A percentile compares a stretch with the other conserved stretches of the same genome.
Conservation (phyloP, 2,797 vertebrate genomes). For the Brotogeris chrysoptera region DNA sequence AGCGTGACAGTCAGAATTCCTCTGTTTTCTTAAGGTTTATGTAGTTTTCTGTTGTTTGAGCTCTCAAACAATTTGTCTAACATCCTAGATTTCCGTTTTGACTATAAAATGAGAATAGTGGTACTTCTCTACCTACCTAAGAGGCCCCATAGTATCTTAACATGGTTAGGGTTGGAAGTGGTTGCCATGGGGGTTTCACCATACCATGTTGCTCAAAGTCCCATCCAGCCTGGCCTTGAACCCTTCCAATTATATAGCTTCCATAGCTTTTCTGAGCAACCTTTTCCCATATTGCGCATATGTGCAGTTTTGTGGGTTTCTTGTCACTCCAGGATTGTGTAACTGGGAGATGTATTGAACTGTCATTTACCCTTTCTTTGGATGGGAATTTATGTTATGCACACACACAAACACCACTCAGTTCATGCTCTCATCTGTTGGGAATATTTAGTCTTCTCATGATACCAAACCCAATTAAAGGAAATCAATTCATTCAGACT, state of each 20-base stretch:
- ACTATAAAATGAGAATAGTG: neutral
- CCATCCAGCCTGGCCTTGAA: neutral
- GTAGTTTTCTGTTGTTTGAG: neutral
- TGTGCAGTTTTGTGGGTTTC: neutral
- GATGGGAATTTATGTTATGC: neutral
- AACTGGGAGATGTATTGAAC: neutral
- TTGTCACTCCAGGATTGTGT: neutral
- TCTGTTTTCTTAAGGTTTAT: neutral
- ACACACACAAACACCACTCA: neutral
- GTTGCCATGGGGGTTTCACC: neutral
- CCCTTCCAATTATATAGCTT: neutral
- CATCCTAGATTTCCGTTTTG: neutral
- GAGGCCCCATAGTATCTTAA: neutral
- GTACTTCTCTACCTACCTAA: neutral
- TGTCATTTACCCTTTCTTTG: neutral
- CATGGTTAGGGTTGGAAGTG: neutral
- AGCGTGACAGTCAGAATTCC: neutral
- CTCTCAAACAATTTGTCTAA: neutral
- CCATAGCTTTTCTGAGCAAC: neutral
- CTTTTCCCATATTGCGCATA: neutral
- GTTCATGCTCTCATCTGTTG: neutral
- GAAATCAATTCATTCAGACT: slow-evolving; percentile 15
- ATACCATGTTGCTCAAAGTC: neutral
- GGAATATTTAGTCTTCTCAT: neutral
- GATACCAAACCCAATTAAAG: neutral